phyloP scores from a whole-genome alignment of 2,888 invertebrate genomes.

The Tinea trinotella region DNA sequence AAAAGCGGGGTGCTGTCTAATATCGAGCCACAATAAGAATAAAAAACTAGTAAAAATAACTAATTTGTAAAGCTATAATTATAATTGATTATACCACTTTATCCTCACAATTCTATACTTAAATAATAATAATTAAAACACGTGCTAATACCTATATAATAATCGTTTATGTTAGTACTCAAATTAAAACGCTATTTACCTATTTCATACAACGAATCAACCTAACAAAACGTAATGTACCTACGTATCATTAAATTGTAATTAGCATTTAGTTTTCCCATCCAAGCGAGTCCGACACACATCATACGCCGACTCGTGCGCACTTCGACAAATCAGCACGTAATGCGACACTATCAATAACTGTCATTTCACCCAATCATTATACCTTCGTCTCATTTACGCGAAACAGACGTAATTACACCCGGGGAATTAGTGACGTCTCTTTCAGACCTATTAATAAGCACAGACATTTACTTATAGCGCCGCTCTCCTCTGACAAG shows the following conservation, averaged over 20 bases:
- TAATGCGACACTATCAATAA: conserved; percentile 64
- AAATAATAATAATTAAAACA: background rate
- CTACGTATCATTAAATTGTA: conserved; percentile 57
- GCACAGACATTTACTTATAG: conserved; percentile 39
- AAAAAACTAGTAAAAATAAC: no score
- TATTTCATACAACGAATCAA: conserved; percentile 11
- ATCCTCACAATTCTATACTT: background rate
- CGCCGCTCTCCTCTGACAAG: conserved; percentile 59
- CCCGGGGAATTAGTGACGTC: conserved; percentile 52
- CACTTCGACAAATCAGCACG: conserved; percentile 44
- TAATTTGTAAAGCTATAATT: no score
- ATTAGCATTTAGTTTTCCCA: conserved; percentile 41
- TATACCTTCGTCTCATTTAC: conserved; percentile 65
- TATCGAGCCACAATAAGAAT: no score
- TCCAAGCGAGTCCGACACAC: conserved; percentile 21
- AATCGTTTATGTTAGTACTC: conserved; percentile 14
- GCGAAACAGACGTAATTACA: conserved; percentile 56
- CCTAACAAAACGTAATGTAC: conserved; percentile 26
- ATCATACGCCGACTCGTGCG: conserved; percentile 35
- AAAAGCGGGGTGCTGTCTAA: no score
- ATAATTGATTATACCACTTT: background rate
- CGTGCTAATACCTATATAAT: background rate
- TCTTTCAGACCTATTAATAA: conserved; percentile 64
- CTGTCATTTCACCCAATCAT: conserved; percentile 63
- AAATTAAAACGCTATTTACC: conserved; percentile 25